Percentiles rank a stretch among this genome's conserved stretches.
Conservation (phyloP, 1,140 invertebrate species). For the Brachionus koreanus region DNA sequence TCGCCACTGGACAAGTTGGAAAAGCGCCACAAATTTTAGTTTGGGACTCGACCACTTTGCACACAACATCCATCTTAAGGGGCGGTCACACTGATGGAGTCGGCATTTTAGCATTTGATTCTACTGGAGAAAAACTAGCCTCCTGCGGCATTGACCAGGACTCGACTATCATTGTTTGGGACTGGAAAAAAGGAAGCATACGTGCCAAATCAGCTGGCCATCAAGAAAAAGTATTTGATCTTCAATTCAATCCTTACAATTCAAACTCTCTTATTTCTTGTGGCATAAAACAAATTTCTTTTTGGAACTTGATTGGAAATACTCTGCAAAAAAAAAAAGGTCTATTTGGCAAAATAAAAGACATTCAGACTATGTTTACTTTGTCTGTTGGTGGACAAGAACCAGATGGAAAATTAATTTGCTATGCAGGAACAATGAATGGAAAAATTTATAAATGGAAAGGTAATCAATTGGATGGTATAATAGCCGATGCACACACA, state of each 20-base stretch:
- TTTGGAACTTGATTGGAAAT: conserved; percentile 59
- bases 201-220: conserved; percentile 48
- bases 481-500: conserved; percentile 53
- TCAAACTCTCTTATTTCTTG: conserved; percentile 55
- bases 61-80: conserved; percentile 55
- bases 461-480: conserved; percentile 50
- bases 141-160: conserved; percentile 55
- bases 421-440: conserved; percentile 54
- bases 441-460: conserved; percentile 59
- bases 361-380: conserved; percentile 58
- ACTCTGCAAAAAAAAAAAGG: conserved; percentile 56
- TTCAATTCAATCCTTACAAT: conserved; percentile 54
- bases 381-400: conserved; percentile 51
- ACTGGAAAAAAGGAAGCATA: conserved; percentile 58
- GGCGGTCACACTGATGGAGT: conserved; percentile 56
- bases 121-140: conserved; percentile 52
- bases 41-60: conserved; percentile 52
- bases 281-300: conserved; percentile 59
- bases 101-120: conserved; percentile 53
- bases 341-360: conserved; percentile 57
- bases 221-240: conserved; percentile 55
- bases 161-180: conserved; percentile 57
- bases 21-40: conserved; percentile 57
- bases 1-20: conserved; percentile 59
- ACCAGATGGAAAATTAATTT: neutral